Evolutionary conservation across 2,797 vertebrate genomes (phyloP).

Genomic region (Xenentodon cancila): DNA sequence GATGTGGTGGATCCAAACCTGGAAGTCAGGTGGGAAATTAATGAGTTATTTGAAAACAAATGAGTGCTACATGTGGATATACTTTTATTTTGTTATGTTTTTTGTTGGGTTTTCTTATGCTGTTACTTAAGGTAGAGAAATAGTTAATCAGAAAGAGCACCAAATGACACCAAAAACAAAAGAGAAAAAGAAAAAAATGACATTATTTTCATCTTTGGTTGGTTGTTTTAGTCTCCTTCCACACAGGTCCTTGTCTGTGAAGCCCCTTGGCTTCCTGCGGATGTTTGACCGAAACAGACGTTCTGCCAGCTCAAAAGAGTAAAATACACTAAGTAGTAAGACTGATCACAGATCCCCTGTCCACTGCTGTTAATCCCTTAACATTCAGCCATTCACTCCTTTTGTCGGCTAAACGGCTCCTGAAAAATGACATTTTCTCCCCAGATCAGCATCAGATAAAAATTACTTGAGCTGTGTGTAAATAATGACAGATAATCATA

Average conservation of each 20-base stretch:
- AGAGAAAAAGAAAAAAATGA: constrained; percentile 19
- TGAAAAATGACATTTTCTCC: constrained; percentile 6
- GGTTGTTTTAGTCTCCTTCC: constrained; percentile 74
- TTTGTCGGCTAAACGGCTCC: not conserved
- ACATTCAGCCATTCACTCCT: constrained; percentile 16
- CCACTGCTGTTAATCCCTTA: constrained; percentile 78
- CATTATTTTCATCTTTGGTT: constrained; percentile 39
- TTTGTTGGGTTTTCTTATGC: too few species aligned
- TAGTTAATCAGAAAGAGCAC: not conserved
- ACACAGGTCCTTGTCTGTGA: constrained; percentile 73
- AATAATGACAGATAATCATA: constrained; percentile 16
- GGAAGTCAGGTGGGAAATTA: constrained; percentile 76
- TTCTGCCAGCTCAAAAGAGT: constrained; percentile 83
- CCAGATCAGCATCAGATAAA: constrained; percentile 9
- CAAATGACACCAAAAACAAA: not conserved
- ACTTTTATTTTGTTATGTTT: too few species aligned
- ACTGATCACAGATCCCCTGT: constrained; percentile 72
- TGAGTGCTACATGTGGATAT: not conserved
- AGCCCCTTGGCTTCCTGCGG: constrained; percentile 87
- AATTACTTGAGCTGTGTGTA: constrained; percentile 6
- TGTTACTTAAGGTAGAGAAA: not conserved
- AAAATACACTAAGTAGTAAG: constrained; percentile 91
- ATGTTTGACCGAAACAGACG: constrained; percentile 90
- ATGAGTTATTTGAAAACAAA: not conserved
- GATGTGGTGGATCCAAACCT: constrained; percentile 84